Conservation (phyloP, 1,140 invertebrate genomes). For the Drosophila eugracilis region DNA sequence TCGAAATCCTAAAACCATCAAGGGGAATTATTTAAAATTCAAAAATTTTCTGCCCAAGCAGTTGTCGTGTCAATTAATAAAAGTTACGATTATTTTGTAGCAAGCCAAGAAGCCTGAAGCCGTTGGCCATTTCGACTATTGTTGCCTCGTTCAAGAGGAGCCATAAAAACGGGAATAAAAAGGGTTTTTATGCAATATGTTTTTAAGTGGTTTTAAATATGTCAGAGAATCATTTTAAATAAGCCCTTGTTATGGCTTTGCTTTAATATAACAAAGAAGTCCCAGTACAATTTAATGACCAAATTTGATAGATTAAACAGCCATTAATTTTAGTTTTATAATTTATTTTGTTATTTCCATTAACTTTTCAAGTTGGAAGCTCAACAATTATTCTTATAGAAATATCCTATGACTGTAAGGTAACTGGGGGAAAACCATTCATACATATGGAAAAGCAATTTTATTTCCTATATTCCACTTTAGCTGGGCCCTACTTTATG, state of each 20-base stretch:
- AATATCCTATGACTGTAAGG: constrained; percentile 28
- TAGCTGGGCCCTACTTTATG: constrained; percentile 12
- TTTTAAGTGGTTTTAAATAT: constrained; percentile 44
- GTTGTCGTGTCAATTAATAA: constrained; percentile 77
- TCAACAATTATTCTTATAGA: background rate
- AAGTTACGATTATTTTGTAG: constrained; percentile 77
- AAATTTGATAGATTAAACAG: constrained; percentile 46
- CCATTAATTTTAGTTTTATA: constrained; percentile 28
- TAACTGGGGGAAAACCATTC: background rate
- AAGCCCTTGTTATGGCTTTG: constrained; percentile 1
- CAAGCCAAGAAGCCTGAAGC: constrained; percentile 34
- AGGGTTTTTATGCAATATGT: constrained; percentile 14
- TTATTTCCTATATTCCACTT: constrained; percentile 62
- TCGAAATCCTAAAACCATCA: constrained; percentile 56
- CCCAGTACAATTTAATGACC: constrained; percentile 50
- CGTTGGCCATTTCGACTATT: constrained; percentile 33
- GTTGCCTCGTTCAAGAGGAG: constrained; percentile 39
- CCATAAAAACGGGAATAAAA: constrained; percentile 32
- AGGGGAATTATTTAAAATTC: constrained; percentile 37
- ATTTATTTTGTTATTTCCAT: no score
- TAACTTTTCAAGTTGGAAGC: background rate
- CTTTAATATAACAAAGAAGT: background rate
- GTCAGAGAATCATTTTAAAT: constrained; percentile 5
- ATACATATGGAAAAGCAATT: constrained; percentile 50
- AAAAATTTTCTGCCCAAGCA: constrained; percentile 60